A percentile compares a stretch with the other conserved stretches of the same genome.
Conservation (phyloP, 2,797 vertebrate species). For the Macropus fuliginosus region DNA sequence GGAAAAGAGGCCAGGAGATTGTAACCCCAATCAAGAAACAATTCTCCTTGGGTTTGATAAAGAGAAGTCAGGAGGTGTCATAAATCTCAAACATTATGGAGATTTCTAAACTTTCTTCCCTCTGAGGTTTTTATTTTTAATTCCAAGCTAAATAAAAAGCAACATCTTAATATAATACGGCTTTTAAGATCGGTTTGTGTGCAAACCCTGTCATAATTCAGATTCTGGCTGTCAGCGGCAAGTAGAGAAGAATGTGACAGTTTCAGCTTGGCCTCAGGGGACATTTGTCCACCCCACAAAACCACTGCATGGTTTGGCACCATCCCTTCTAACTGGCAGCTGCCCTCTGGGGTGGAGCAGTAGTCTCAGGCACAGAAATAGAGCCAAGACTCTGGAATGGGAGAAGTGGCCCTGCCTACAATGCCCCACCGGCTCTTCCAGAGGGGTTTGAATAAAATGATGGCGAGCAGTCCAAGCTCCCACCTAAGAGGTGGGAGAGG, state of each 20-base stretch:
- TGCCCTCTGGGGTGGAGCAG: slow-evolving; percentile 6
- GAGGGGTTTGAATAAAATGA: not conserved
- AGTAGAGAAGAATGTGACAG: slow-evolving; percentile 43
- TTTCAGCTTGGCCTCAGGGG: not conserved
- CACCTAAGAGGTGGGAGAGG: not conserved
- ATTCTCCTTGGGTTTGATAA: slow-evolving; percentile 44
- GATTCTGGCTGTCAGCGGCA: slow-evolving; percentile 43
- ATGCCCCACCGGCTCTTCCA: not conserved
- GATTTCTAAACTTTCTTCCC: slow-evolving; percentile 23
- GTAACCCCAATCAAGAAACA: slow-evolving; percentile 14
- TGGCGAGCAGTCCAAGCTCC: not conserved
- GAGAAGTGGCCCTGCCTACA: not conserved
- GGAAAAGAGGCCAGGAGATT: slow-evolving; percentile 4
- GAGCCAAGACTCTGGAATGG: not conserved
- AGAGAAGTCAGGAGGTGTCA: slow-evolving; percentile 16
- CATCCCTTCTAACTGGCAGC: slow-evolving; percentile 54
- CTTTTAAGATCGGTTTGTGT: slow-evolving; percentile 51
- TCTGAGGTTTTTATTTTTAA: slow-evolving; percentile 2
- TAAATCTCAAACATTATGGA: slow-evolving; percentile 30
- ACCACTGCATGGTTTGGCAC: slow-evolving; percentile 61
- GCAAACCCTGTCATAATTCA: slow-evolving; percentile 50
- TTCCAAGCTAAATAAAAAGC: slow-evolving; percentile 55
- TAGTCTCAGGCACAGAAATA: not conserved
- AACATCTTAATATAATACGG: slow-evolving; percentile 53
- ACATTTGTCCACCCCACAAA: slow-evolving; percentile 61